Evolutionary conservation across 1,140 invertebrate genomes (phyloP).

Genomic region (Drosophila lacertosa): DNA sequence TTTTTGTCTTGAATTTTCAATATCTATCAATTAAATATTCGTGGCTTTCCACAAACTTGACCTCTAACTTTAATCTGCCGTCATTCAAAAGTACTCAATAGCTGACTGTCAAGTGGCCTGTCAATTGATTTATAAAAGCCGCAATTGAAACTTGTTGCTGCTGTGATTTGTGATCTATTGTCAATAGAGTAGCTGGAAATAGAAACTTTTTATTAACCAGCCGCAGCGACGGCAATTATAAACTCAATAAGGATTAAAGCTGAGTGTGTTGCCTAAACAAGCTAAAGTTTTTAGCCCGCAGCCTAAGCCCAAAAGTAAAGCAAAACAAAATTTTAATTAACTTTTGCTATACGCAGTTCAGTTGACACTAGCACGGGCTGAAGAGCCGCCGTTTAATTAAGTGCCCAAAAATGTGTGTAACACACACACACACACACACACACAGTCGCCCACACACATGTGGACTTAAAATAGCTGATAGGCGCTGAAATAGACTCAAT

Average conservation of each 20-base stretch:
- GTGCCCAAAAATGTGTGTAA: constrained; percentile 13
- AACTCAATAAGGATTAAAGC: constrained; percentile 28
- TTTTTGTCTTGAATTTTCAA: too few species aligned
- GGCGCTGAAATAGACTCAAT: constrained; percentile 19
- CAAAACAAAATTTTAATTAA: constrained; percentile 78
- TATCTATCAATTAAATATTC: too few species aligned
- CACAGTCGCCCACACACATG: constrained; percentile 2
- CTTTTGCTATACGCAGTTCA: constrained; percentile 38
- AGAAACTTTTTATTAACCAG: constrained; percentile 11
- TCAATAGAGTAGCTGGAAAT: neutral
- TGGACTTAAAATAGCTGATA: constrained; percentile 20
- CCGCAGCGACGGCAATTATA: neutral
- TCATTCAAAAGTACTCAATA: neutral
- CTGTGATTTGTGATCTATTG: constrained; percentile 13
- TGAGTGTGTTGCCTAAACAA: constrained; percentile 10
- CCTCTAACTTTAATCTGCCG: neutral
- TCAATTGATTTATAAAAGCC: constrained; percentile 11
- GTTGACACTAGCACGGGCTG: constrained; percentile 14
- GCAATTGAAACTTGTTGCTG: constrained; percentile 15
- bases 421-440: constrained; percentile 1
- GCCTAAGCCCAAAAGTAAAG: constrained; percentile 54
- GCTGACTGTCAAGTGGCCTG: neutral
- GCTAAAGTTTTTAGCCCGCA: constrained; percentile 46
- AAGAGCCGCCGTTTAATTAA: constrained; percentile 30
- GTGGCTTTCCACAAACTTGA: too few species aligned